These are phyloP conservation scores for Hartigia nigra DNA, from an alignment of 2,888 invertebrate species.

Conservation along the genomic window DNA sequence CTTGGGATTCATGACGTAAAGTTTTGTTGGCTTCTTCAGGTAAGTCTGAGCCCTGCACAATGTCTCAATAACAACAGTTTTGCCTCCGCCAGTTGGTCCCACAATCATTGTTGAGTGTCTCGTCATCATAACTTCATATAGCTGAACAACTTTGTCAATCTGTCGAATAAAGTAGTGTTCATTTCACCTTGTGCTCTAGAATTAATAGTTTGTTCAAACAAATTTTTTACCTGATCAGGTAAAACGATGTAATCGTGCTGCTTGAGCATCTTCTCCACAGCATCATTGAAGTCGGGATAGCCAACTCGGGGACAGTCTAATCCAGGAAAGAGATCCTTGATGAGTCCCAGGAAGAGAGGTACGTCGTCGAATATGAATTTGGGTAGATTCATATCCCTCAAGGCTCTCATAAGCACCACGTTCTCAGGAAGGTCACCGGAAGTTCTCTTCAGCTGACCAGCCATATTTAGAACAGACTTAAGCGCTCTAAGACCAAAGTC, in stretches of 20 bases:
- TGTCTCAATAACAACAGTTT: constrained; percentile 84
- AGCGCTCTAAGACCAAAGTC: constrained; percentile 93
- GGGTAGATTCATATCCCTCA: constrained; percentile 92
- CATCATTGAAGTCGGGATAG: constrained; percentile 87
- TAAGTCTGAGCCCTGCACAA: constrained; percentile 82
- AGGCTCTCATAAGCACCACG: constrained; percentile 89
- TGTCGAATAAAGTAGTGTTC: constrained; percentile 53
- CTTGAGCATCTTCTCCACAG: constrained; percentile 77
- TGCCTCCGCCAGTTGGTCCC: constrained; percentile 94
- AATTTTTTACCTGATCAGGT: constrained; percentile 73
- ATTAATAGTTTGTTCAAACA: constrained; percentile 1
- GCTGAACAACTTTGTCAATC: constrained; percentile 89
- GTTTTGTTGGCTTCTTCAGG: constrained; percentile 82
- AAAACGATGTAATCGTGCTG: constrained; percentile 77
- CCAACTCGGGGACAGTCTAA: constrained; percentile 89
- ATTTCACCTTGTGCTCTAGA: constrained; percentile 3
- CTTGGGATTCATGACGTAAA: constrained; percentile 88
- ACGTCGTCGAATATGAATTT: constrained; percentile 94
- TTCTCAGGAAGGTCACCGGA: constrained; percentile 85
- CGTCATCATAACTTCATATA: constrained; percentile 96
- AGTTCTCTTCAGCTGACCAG: constrained; percentile 85
- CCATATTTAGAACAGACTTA: constrained; percentile 93
- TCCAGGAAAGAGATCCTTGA: constrained; percentile 90
- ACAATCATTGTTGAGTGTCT: constrained; percentile 92
- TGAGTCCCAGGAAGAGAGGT: constrained; percentile 87